Percentiles rank a stretch among this genome's conserved stretches.
These are phyloP conservation scores for Pungitius pungitius DNA, from an alignment of 2,113 vertebrate genomes.

Conservation along the genomic window DNA sequence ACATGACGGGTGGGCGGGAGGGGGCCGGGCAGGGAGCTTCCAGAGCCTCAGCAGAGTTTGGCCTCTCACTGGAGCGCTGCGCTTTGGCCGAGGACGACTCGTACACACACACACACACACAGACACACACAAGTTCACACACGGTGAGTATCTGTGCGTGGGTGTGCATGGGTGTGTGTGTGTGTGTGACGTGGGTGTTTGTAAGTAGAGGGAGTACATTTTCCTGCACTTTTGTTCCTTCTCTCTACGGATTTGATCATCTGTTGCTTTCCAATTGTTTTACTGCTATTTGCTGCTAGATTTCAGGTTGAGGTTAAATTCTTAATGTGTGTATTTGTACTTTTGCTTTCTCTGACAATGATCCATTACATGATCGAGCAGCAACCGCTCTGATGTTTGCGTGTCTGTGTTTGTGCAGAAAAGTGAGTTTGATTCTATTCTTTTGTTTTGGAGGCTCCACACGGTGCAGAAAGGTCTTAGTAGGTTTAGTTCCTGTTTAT, in stretches of 20 bases:
- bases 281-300: background rate
- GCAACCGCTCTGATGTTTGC: background rate
- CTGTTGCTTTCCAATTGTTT: conserved; percentile 27
- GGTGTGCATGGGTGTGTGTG: background rate
- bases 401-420: background rate
- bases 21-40: conserved; percentile 55
- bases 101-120: conserved; percentile 40
- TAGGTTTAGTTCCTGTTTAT: conserved; percentile 25
- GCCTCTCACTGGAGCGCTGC: conserved; percentile 69
- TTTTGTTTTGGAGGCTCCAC: conserved; percentile 13
- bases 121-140: conserved; percentile 31
- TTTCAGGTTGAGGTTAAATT: background rate
- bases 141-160: conserved; percentile 66
- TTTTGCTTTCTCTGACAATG: conserved; percentile 31
- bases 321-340: background rate
- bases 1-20: conserved; percentile 74
- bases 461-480: conserved; percentile 11
- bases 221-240: conserved; percentile 6
- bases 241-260: conserved; percentile 23
- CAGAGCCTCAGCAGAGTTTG: conserved; percentile 66
- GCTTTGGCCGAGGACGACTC: conserved; percentile 62
- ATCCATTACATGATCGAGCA: conserved; percentile 21
- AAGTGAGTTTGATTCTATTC: conserved; percentile 24
- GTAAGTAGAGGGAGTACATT: conserved; percentile 10
- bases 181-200: conserved; percentile 5